phyloP scores from a whole-genome alignment of 2,113 vertebrate species.

The Beaufortia kweichowensis region DNA sequence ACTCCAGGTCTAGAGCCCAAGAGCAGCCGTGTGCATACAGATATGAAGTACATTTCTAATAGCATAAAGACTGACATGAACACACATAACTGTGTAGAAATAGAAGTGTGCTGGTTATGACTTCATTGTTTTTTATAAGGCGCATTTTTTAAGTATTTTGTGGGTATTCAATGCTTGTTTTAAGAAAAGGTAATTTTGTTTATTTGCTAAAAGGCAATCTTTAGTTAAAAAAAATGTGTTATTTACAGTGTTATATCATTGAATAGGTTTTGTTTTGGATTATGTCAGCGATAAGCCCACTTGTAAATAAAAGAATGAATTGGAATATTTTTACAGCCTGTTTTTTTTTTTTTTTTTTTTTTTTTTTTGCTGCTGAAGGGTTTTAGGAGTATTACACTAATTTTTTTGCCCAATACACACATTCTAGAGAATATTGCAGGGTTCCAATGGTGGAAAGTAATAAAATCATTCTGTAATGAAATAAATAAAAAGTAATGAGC shows the following conservation, averaged over 20 bases:
- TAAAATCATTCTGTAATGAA: no score
- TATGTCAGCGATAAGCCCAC: slow-evolving; percentile 47
- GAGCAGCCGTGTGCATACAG: background rate
- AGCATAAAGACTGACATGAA: background rate
- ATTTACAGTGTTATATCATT: slow-evolving; percentile 46
- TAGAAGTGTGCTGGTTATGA: background rate
- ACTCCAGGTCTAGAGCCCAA: background rate
- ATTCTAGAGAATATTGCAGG: no score
- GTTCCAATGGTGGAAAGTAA: no score
- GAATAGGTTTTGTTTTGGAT: slow-evolving; percentile 46
- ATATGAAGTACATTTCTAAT: background rate
- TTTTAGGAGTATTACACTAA: no score
- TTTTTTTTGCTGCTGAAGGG: background rate
- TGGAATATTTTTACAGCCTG: slow-evolving; percentile 36
- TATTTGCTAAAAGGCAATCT: slow-evolving; percentile 46
- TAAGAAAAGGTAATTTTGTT: slow-evolving; percentile 46
- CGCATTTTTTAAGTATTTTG: slow-evolving; percentile 45
- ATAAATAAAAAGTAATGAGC: no score
- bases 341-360: background rate
- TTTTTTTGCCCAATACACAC: background rate
- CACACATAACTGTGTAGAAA: background rate
- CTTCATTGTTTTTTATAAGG: slow-evolving; percentile 41
- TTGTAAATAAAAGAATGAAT: slow-evolving; percentile 70
- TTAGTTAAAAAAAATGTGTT: slow-evolving; percentile 53
- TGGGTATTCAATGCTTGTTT: slow-evolving; percentile 43